Percentiles rank a stretch among this genome's conserved stretches.
phyloP scores from a whole-genome alignment of 2,797 vertebrate species.

The Sitta carolinensis region DNA sequence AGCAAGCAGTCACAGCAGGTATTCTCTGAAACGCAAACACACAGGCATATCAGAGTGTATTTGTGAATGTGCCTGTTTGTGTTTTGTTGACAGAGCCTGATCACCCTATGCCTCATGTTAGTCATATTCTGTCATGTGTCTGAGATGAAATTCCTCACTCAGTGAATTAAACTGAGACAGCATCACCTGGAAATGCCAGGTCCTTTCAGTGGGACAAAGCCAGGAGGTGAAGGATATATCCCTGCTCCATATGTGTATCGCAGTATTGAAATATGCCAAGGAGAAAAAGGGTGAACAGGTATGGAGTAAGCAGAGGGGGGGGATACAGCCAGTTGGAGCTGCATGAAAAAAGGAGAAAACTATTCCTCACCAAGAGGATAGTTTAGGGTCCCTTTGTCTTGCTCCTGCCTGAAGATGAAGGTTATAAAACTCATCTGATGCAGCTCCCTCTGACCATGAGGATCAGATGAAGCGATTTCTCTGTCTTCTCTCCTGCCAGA shows the following conservation, averaged over 20 bases:
- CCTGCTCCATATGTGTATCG: not conserved
- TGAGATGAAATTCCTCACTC: slow-evolving; percentile 8
- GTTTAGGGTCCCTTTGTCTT: not conserved
- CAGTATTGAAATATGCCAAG: not conserved
- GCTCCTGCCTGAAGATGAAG: not conserved
- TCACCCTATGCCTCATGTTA: slow-evolving; percentile 23
- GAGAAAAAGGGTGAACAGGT: not conserved
- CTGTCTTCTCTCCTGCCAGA: not conserved
- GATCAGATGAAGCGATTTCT: not conserved
- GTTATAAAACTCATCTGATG: not conserved
- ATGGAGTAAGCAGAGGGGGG: not conserved
- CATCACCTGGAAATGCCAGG: slow-evolving; percentile 14
- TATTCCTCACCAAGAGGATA: not conserved
- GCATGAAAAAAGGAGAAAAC: not conserved
- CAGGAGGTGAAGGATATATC: not conserved
- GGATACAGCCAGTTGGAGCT: not conserved
- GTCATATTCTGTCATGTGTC: slow-evolving; percentile 11
- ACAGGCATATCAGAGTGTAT: not conserved
- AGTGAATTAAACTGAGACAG: slow-evolving; percentile 9
- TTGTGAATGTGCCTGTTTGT: not conserved
- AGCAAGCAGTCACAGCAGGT: slow-evolving; percentile 59
- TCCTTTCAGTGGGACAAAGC: not conserved
- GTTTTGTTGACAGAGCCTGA: slow-evolving; percentile 59
- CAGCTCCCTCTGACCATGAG: not conserved
- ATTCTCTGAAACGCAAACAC: not conserved